These are phyloP conservation scores for Scaptomyza polygonia DNA, from an alignment of 2,888 invertebrate genomes.

Conservation along the genomic window DNA sequence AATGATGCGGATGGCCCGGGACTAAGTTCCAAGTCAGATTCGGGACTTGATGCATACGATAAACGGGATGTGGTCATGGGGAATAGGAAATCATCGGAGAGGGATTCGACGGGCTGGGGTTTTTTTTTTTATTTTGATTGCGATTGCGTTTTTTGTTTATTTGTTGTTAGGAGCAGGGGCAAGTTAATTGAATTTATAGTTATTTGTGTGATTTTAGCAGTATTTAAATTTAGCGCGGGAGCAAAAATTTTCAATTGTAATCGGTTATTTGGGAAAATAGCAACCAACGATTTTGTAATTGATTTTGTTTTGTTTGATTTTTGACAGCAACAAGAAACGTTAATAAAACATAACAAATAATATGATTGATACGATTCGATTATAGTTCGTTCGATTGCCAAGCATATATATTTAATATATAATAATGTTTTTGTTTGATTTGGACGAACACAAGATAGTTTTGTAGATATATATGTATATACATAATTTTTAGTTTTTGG, in stretches of 20 bases:
- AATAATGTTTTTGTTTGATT: slow-evolving; percentile 17
- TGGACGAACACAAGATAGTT: slow-evolving; percentile 74
- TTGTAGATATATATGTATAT: slow-evolving; percentile 18
- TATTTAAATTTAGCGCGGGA: slow-evolving; percentile 56
- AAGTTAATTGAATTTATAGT: slow-evolving; percentile 46
- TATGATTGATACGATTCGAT: slow-evolving; percentile 48
- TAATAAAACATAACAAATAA: slow-evolving; percentile 61
- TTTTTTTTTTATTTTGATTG: slow-evolving; percentile 23
- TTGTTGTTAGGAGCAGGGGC: slow-evolving; percentile 45
- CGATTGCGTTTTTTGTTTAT: not conserved
- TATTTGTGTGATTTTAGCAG: slow-evolving; percentile 48
- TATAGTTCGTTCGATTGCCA: slow-evolving; percentile 69
- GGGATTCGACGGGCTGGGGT: slow-evolving; percentile 95
- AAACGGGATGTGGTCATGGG: slow-evolving; percentile 98
- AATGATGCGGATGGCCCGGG: slow-evolving; percentile 88
- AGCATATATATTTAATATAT: slow-evolving; percentile 72
- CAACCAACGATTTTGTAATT: slow-evolving; percentile 59
- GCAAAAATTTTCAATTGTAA: slow-evolving; percentile 30
- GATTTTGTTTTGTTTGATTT: slow-evolving; percentile 15
- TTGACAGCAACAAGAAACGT: slow-evolving; percentile 70
- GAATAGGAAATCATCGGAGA: slow-evolving; percentile 99
- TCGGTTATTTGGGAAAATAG: slow-evolving; percentile 46
- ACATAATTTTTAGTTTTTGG: slow-evolving; percentile 54
- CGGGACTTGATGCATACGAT: slow-evolving; percentile 97
- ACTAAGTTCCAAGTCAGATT: slow-evolving; percentile 96